Base-by-base conservation (phyloP, 2,797 vertebrate genomes). In the Pseudopleuronectes americanus region DNA sequence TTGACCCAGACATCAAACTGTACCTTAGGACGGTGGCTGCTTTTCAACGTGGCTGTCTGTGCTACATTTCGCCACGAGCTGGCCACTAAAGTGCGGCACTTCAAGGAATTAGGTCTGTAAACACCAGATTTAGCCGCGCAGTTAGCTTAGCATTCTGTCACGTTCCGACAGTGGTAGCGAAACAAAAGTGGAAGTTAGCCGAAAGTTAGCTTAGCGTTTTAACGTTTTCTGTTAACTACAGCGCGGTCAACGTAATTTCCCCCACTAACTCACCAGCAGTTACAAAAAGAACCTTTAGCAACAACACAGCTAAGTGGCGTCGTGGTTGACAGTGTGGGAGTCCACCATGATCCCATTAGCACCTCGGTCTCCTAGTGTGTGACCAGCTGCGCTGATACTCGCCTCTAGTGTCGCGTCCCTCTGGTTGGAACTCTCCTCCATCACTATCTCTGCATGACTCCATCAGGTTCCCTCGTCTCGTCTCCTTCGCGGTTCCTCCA, bases 91-190 rank as follows among this genome's bases (percentile, higher is more conserved):
- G 41, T 8, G 2, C 21, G 14, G 52, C 13, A 21, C 3, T 1
- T 1, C 0, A 8, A 0, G 2, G 6, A 19, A 22, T 3, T 9
- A 0, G 23, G 17, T 23, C 2, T 0, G 12, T 33, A 13, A 6
- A 21, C 8, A 10, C 8, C 9, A 3, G 8, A 14, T 9, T 57
- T 45, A 63, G 65, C 51, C 24, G 24, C 31, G 28, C 49, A 1
- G 28, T 75, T 89, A 90, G 81, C 85, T 81, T 87, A 85, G 77
- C 81, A 71, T 59, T 17, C 36, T 2, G 1, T 3, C 52, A 56
- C 14, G 47, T n/a, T 71, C 1, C 16, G 2, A 10, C 4, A 48
- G 53, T 49, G 31, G 17, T 14, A 2, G 9, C 6, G 12, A 23
- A 16, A 55, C 56, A 28, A 21, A 58, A 62, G 4, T 4, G 6